Percentiles rank a stretch among this genome's conserved stretches.
These are phyloP conservation scores for Galbula dea DNA, from an alignment of 2,113 vertebrate species.

Conservation along the genomic window DNA sequence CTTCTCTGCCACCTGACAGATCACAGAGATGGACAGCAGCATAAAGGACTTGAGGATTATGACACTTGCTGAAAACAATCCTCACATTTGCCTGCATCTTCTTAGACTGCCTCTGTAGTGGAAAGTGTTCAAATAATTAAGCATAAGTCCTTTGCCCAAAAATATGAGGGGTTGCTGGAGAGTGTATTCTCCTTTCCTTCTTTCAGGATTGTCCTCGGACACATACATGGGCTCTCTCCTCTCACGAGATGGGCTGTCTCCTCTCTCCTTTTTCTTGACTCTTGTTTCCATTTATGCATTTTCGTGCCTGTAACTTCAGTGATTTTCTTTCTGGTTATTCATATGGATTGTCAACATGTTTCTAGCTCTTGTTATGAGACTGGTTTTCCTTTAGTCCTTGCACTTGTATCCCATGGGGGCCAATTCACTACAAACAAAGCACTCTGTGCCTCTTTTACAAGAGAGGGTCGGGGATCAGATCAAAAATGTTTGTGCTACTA, in stretches of 20 bases:
- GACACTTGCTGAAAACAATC: neutral
- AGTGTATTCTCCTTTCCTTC: neutral
- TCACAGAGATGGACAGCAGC: neutral
- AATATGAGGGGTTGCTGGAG: neutral
- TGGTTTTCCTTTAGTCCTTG: neutral
- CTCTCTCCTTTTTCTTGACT: neutral
- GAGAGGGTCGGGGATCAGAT: accelerated
- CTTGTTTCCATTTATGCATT: neutral
- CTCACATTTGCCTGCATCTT: neutral
- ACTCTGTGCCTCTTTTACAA: neutral
- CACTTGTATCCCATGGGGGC: neutral
- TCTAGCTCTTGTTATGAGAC: neutral
- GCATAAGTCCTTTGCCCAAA: neutral
- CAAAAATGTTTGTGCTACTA: neutral
- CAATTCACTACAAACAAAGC: neutral
- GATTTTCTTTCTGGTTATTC: neutral
- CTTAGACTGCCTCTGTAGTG: neutral
- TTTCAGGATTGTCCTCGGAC: neutral
- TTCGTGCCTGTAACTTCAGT: neutral
- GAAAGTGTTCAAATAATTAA: neutral
- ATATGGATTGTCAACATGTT: accelerated
- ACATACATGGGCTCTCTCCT: accelerated
- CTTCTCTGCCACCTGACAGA: neutral
- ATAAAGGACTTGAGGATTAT: neutral
- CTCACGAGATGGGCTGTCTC: accelerated